phyloP scores from a whole-genome alignment of 2,888 invertebrate species.

The Andricus quercusramuli region DNA sequence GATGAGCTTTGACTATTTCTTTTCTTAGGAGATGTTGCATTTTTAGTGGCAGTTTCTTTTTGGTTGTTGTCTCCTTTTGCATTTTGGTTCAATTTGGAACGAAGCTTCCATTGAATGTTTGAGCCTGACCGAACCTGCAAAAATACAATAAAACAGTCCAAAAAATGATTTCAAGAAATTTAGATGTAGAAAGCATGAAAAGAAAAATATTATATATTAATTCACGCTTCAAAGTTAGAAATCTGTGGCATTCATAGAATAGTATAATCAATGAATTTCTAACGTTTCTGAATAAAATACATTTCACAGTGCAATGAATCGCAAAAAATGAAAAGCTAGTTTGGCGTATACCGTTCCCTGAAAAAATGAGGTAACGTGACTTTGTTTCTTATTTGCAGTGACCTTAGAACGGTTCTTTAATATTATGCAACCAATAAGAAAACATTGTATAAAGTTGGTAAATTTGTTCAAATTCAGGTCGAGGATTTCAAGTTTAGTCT shows the following conservation, averaged over 20 bases:
- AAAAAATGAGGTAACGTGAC: slow-evolving; percentile 22
- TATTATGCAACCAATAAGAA: not conserved
- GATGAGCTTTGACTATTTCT: slow-evolving; percentile 16
- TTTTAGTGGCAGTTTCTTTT: not conserved
- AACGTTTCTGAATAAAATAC: slow-evolving; percentile 4
- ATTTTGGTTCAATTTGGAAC: slow-evolving; percentile 1
- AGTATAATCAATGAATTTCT: slow-evolving; percentile 7
- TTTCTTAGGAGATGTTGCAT: not conserved
- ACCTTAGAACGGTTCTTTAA: slow-evolving; percentile 2
- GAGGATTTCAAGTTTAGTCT: not conserved
- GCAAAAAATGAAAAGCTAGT: not conserved
- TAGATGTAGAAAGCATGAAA: not conserved
- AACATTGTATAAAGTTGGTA: not conserved
- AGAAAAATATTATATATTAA: not conserved
- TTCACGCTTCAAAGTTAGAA: not conserved
- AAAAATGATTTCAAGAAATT: not conserved
- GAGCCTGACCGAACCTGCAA: slow-evolving; percentile 46
- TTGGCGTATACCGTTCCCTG: not conserved
- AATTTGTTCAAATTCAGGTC: not conserved
- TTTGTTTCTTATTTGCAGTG: slow-evolving; percentile 25
- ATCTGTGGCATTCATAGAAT: not conserved
- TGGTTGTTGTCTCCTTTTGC: not conserved
- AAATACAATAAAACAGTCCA: not conserved
- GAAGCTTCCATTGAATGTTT: slow-evolving; percentile 49
- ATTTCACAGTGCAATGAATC: not conserved